A percentile compares a stretch with the other conserved stretches of the same genome.
These are phyloP conservation scores for Amphiprion ocellaris DNA, from an alignment of 2,113 vertebrate species.

Conservation along the genomic window DNA sequence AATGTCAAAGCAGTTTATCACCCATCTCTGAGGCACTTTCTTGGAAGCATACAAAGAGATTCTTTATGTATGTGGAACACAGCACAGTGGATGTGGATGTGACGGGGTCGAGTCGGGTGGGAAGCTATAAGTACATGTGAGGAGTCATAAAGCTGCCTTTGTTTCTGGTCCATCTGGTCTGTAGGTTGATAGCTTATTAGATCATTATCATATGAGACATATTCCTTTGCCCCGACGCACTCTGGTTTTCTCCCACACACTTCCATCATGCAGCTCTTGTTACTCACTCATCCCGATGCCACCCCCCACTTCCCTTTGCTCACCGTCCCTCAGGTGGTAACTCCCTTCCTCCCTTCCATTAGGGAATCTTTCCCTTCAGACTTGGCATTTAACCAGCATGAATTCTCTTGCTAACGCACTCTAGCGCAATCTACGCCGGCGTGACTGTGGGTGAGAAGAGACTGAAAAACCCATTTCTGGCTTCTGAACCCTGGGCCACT, in stretches of 20 bases:
- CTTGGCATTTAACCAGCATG: neutral
- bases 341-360: slow-evolving; percentile 41
- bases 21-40: slow-evolving; percentile 35
- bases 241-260: slow-evolving; percentile 39
- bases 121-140: slow-evolving; percentile 32
- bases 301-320: neutral
- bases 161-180: slow-evolving; percentile 51
- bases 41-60: slow-evolving; percentile 50
- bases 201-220: slow-evolving; percentile 62
- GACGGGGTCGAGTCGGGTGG: slow-evolving; percentile 28
- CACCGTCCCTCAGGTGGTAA: slow-evolving; percentile 32
- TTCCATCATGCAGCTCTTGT: slow-evolving; percentile 34
- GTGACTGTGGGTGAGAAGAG: slow-evolving; percentile 13
- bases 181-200: slow-evolving; percentile 56
- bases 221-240: slow-evolving; percentile 8
- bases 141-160: slow-evolving; percentile 61
- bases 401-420: slow-evolving; percentile 28
- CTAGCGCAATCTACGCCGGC: neutral
- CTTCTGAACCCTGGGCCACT: slow-evolving; percentile 49
- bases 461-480: slow-evolving; percentile 32
- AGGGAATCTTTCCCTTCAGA: slow-evolving; percentile 39
- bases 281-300: slow-evolving; percentile 13
- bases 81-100: neutral
- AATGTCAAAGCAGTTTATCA: slow-evolving; percentile 69
- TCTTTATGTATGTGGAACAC: slow-evolving; percentile 46